Conservation (phyloP, 2,113 vertebrate species). For the Oreocharis arfaki region DNA sequence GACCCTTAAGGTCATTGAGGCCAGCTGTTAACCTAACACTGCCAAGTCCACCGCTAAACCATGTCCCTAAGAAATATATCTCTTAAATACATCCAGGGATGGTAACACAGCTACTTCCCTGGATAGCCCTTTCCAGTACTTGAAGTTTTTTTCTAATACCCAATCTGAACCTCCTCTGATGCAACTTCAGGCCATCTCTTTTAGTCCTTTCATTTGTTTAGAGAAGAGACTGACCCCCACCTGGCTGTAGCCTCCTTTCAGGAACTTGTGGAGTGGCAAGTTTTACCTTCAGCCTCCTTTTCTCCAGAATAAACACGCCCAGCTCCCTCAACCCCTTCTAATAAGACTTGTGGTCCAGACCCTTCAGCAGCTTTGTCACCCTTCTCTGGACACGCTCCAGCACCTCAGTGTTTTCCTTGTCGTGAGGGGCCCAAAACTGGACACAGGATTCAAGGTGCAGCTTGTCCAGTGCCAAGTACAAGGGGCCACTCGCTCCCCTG, state of each 20-base stretch:
- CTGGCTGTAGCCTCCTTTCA: neutral
- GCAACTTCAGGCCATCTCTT: neutral
- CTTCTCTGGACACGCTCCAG: neutral
- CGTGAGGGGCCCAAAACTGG: neutral
- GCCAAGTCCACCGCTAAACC: neutral
- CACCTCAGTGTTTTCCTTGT: too few relatives aligned
- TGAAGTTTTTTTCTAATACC: neutral
- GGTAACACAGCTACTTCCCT: neutral
- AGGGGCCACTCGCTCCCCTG: fast-evolving
- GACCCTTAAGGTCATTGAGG: neutral
- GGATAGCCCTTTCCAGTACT: neutral
- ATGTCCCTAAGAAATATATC: neutral
- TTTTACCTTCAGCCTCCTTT: neutral
- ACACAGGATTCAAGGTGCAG: neutral
- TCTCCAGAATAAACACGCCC: neutral
- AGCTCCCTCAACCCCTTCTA: neutral
- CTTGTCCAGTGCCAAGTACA: neutral
- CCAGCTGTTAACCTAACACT: neutral
- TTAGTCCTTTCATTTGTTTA: neutral
- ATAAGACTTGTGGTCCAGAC: neutral
- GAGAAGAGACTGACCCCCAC: neutral
- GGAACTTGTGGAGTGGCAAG: neutral
- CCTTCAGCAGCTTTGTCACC: neutral
- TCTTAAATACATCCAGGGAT: neutral
- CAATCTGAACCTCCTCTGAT: neutral